Evolutionary conservation across 2,113 vertebrate genomes (phyloP).

Genomic region (Saccopteryx leptura): DNA sequence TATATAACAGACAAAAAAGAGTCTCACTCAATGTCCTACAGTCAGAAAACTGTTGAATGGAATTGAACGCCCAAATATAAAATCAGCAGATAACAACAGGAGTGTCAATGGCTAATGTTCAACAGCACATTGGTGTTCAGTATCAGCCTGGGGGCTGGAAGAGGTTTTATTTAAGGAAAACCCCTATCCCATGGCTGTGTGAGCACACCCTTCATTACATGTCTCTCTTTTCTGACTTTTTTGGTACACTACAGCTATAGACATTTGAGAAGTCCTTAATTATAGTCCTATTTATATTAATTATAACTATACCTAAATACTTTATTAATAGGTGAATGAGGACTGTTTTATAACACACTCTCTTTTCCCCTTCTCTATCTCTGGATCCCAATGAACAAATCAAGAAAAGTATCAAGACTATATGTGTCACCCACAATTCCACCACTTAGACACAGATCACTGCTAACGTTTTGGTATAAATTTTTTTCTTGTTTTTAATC

Average conservation of each 20-base stretch:
- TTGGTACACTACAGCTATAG: background rate
- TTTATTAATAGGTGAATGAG: background rate
- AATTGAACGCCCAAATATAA: background rate
- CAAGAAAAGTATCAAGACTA: background rate
- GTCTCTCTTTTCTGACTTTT: background rate
- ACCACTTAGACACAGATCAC: background rate
- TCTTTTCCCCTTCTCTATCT: background rate
- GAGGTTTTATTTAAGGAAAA: background rate
- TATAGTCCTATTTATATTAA: background rate
- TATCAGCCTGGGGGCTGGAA: background rate
- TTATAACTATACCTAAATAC: background rate
- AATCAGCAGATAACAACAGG: background rate
- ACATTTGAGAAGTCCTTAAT: background rate
- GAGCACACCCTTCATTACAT: background rate
- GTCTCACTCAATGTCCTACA: background rate
- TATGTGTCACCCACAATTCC: background rate
- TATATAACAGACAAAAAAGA: background rate
- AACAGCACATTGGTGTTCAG: background rate
- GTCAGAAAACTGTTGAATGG: background rate
- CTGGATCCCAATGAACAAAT: background rate
- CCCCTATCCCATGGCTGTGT: background rate
- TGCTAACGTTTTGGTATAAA: background rate
- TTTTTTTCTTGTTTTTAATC: background rate
- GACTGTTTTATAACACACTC: background rate
- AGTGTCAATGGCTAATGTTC: background rate